These are phyloP conservation scores for Gorsachius goisagi DNA, from an alignment of 2,113 vertebrate genomes.

Conservation along the genomic window DNA sequence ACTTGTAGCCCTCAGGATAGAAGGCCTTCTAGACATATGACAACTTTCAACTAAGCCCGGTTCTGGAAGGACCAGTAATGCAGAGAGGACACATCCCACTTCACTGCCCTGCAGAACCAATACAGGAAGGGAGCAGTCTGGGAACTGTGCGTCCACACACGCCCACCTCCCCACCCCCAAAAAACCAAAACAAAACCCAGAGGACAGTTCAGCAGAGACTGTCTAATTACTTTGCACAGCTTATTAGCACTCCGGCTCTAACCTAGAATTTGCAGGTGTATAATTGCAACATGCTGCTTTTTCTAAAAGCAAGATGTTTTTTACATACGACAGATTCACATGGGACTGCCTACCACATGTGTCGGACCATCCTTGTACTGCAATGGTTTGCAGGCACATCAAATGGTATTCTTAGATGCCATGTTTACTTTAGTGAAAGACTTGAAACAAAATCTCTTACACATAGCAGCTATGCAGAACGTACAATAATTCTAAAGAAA, in stretches of 20 bases:
- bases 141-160: neutral
- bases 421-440: neutral
- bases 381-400: neutral
- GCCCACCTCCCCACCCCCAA: neutral
- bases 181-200: neutral
- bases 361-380: neutral
- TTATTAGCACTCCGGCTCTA: neutral
- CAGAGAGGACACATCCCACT: neutral
- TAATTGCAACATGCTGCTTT: neutral
- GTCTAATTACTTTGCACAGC: neutral
- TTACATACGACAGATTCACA: rapidly evolving
- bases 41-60: neutral
- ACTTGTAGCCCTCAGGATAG: neutral
- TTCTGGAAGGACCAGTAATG: neutral
- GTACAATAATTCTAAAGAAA: neutral
- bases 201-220: neutral
- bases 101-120: neutral
- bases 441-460: neutral
- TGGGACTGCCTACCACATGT: neutral
- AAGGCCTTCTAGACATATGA: neutral
- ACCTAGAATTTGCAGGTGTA: neutral
- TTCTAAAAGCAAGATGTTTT: neutral
- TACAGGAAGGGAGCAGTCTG: neutral
- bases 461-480: neutral
- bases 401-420: neutral